phyloP scores from a whole-genome alignment of 2,888 invertebrate species.

The Blastobasis adustella region DNA sequence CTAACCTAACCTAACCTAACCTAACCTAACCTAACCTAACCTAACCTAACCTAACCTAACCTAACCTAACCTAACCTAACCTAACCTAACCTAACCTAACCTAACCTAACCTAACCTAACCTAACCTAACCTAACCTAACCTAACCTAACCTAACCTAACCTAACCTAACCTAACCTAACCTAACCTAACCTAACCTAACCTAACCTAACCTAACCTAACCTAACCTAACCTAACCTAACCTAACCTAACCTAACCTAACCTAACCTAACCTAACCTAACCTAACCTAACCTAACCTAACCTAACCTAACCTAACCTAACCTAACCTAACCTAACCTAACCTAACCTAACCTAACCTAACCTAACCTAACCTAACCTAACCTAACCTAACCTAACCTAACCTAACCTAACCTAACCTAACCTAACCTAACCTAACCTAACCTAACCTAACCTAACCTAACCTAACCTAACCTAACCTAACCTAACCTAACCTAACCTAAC shows the following conservation, averaged over 20 bases:
- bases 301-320: constrained; percentile 1
- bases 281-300: constrained; percentile 1
- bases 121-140: constrained; percentile 3
- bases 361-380: constrained; percentile 3
- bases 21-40: constrained; percentile 15
- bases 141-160: constrained; percentile 4
- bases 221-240: constrained; percentile 1
- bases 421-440: constrained; percentile 5
- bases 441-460: constrained; percentile 5
- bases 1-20: constrained; percentile 12
- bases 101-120: constrained; percentile 3
- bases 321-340: constrained; percentile 1
- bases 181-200: constrained; percentile 8
- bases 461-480: constrained; percentile 8
- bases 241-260: constrained; percentile 1
- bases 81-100: constrained; percentile 3
- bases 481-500: constrained; percentile 9
- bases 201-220: constrained; percentile 1
- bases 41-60: constrained; percentile 7
- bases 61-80: constrained; percentile 3
- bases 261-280: constrained; percentile 1
- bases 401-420: constrained; percentile 3
- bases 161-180: constrained; percentile 8
- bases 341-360: constrained; percentile 2
- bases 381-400: constrained; percentile 3